Base-by-base conservation (phyloP, 2,888 invertebrate species). In the Celastrina argiolus region DNA sequence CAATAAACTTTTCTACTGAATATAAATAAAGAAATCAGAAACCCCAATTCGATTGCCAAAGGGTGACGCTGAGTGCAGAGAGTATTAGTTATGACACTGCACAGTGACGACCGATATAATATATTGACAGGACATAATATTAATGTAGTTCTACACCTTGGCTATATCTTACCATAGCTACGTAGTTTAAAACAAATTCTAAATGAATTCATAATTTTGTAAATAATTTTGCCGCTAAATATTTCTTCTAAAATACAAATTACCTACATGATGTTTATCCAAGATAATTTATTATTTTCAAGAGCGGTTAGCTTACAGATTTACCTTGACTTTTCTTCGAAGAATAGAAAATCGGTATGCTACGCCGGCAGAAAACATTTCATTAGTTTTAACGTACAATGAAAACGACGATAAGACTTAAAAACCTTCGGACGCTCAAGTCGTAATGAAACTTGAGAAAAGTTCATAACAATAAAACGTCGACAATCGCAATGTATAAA, bases 1-100 rank as follows among this genome's bases (percentile, higher is more conserved):
- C 84, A 85, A 85, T 85, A 84, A 78, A 83, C 81, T 86, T 85
- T 80, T 78, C 78, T 80, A 82, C 83, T 85, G 84, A 88, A 87
- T 87, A 83, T 84, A 84, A 87, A 83, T 83, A 85, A 85, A 79
- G 77, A 81, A 87, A 84, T 84, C 81, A 79, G 78, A 76, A 75
- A 76, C 72, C 76, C 79, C 82, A 83, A 85, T 85, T 84, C 81
- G 78, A 84, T 84, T 80, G 81, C 77, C 76, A 81, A 83, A 80
- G 79, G 81, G 79, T 80, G 77, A 76, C 71, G 70, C 76, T 71
- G 72, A 72, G 71, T 69, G 68, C n/a, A n/a, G 68, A 67, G 64
- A 66, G 39, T 74, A 75, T 69, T 12, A 34, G 22, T 34, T 41
- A 42, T 73, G 76, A 77, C 61, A 70, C 28, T 16, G 28, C 5